Percentiles rank a stretch among this genome's conserved stretches.
Evolutionary conservation across 2,113 vertebrate genomes (phyloP).

Genomic region (Gasterosteus nipponicus): DNA sequence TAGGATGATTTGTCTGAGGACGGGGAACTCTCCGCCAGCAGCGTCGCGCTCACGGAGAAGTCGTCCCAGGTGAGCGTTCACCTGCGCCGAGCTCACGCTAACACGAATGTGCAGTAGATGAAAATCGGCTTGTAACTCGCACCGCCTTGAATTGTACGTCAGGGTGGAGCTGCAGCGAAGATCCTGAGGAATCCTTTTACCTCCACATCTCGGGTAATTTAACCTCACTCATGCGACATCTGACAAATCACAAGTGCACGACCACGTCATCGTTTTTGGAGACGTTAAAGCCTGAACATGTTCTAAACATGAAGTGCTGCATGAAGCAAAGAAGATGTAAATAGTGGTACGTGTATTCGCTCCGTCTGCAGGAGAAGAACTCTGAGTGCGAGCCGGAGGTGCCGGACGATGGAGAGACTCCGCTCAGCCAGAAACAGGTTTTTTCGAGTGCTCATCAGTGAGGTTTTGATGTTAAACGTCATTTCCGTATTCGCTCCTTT

Average conservation of each 20-base stretch:
- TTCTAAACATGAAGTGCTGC: no score
- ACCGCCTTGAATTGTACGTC: not conserved
- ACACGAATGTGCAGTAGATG: not conserved
- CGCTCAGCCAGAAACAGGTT: conserved; percentile 57
- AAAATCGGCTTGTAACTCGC: not conserved
- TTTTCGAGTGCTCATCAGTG: not conserved
- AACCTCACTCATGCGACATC: not conserved
- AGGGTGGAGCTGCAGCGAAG: conserved; percentile 52
- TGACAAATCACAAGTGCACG: accelerated
- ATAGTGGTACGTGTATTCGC: not conserved
- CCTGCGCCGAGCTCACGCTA: not conserved
- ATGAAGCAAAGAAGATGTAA: no score
- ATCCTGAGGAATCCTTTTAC: conserved; percentile 57
- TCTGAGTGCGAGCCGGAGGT: conserved; percentile 27
- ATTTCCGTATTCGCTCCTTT: not conserved
- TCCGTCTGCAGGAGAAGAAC: conserved; percentile 48
- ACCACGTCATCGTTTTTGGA: no score
- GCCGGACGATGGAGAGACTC: conserved; percentile 24
- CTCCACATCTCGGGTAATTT: conserved; percentile 54
- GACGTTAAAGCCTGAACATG: no score
- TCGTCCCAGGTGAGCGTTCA: conserved; percentile 54
- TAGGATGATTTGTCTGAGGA: conserved; percentile 66
- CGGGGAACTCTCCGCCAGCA: conserved; percentile 42
- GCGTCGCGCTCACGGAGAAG: conserved; percentile 39
- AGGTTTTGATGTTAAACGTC: no score